A percentile compares a stretch with the other conserved stretches of the same genome.
Conservation (phyloP, 1,140 invertebrate species). For the Pantala flavescens region DNA sequence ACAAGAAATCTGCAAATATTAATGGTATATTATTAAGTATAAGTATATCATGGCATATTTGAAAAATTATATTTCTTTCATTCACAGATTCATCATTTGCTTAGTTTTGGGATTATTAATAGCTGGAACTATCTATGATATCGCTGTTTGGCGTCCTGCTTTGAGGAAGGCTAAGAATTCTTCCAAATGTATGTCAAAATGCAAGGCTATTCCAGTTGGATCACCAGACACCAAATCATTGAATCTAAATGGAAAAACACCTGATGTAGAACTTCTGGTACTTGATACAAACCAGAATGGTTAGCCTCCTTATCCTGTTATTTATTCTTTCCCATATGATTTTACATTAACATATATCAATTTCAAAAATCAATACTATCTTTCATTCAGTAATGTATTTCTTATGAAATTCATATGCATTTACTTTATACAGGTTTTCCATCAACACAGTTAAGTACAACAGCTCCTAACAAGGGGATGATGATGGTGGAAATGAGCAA, state of each 20-base stretch:
- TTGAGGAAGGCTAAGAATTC: background rate
- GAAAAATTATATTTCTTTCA: too few relatives aligned
- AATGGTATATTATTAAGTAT: too few relatives aligned
- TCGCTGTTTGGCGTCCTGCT: background rate
- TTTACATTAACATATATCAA: too few relatives aligned
- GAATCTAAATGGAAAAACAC: background rate
- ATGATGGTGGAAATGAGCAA: background rate
- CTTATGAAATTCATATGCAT: background rate
- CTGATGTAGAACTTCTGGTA: background rate
- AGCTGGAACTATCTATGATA: background rate
- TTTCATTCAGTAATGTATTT: background rate
- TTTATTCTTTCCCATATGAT: too few relatives aligned
- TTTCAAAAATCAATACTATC: too few relatives aligned
- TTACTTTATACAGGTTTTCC: background rate
- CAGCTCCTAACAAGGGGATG: background rate
- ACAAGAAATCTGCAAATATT: too few relatives aligned
- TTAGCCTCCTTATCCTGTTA: background rate
- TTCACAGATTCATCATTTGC: background rate
- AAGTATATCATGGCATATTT: too few relatives aligned
- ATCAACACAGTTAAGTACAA: background rate
- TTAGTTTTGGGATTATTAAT: background rate
- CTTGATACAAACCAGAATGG: background rate
- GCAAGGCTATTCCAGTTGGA: background rate
- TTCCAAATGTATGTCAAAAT: background rate
- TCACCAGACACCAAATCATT: too few relatives aligned